These are phyloP conservation scores for Baccha elongata DNA, from an alignment of 2,888 invertebrate species.

Conservation along the genomic window DNA sequence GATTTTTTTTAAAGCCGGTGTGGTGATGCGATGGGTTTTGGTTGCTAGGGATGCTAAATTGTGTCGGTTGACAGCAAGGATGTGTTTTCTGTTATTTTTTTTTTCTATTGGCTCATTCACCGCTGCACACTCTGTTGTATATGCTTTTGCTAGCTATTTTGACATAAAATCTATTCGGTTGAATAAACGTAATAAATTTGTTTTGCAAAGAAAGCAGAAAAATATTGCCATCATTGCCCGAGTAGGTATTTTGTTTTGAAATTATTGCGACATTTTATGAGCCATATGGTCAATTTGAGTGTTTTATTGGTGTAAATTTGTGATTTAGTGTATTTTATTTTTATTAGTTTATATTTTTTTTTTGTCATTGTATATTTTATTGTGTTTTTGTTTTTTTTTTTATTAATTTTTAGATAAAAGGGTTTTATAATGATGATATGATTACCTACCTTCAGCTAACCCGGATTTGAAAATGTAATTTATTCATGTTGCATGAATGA, in stretches of 20 bases:
- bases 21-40: constrained; percentile 41
- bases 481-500: constrained; percentile 24
- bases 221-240: constrained; percentile 26
- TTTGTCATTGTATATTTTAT: not conserved
- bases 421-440: constrained; percentile 18
- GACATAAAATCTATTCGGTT: constrained; percentile 72
- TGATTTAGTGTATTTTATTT: constrained; percentile 60
- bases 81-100: constrained; percentile 36
- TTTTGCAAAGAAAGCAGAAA: constrained; percentile 71
- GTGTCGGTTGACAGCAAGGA: constrained; percentile 61
- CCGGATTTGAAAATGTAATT: constrained; percentile 18
- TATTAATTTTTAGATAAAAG: constrained; percentile 1
- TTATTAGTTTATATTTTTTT: constrained; percentile 34
- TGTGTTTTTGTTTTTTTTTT: not conserved
- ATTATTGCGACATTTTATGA: constrained; percentile 73
- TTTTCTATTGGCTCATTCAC: constrained; percentile 9
- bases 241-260: constrained; percentile 65
- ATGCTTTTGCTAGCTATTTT: constrained; percentile 39
- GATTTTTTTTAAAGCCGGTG: constrained; percentile 14
- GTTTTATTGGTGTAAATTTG: constrained; percentile 70
- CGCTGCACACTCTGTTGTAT: constrained; percentile 12
- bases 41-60: constrained; percentile 65
- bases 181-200: constrained; percentile 72
- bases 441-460: constrained; percentile 1
- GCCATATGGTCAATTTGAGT: constrained; percentile 73